Conservation (phyloP, 2,797 vertebrate genomes). For the Oreonectes daqikongensis region DNA sequence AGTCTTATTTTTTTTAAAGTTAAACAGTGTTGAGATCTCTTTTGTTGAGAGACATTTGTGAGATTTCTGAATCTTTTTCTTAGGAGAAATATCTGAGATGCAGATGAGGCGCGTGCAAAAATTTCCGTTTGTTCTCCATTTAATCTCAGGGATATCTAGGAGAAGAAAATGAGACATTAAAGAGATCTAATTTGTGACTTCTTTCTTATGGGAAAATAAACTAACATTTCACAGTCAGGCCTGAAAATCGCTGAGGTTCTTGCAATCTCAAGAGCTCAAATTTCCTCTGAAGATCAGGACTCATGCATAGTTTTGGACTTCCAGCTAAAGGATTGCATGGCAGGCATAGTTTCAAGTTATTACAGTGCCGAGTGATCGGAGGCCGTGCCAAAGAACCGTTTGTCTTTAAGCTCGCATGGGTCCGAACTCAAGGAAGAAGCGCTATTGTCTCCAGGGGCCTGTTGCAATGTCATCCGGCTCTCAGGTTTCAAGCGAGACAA, state of each 20-base stretch:
- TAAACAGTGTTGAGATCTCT: too few species aligned
- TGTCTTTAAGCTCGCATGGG: constrained; percentile 30
- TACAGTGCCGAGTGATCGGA: constrained; percentile 40
- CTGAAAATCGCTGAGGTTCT: not conserved
- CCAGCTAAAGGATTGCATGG: not conserved
- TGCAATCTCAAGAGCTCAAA: not conserved
- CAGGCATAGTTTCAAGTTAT: constrained; percentile 38
- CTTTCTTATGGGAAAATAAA: too few species aligned
- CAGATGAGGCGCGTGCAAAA: too few species aligned
- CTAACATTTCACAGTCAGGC: not conserved
- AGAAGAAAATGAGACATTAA: too few species aligned
- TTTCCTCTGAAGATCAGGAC: not conserved
- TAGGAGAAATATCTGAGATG: too few species aligned
- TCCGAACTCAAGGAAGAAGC: constrained; percentile 23
- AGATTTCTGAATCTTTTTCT: too few species aligned
- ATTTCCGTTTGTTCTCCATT: too few species aligned
- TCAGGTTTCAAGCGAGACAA: constrained; percentile 23
- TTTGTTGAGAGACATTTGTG: too few species aligned
- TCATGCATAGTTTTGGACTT: not conserved
- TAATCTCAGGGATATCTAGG: too few species aligned
- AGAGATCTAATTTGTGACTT: too few species aligned
- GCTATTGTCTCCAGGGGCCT: constrained; percentile 39
- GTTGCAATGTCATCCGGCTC: not conserved
- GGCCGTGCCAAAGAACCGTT: constrained; percentile 34
- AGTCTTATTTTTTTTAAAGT: too few species aligned